These are phyloP conservation scores for Drosophila testacea DNA, from an alignment of 2,888 invertebrate genomes.

Conservation along the genomic window DNA sequence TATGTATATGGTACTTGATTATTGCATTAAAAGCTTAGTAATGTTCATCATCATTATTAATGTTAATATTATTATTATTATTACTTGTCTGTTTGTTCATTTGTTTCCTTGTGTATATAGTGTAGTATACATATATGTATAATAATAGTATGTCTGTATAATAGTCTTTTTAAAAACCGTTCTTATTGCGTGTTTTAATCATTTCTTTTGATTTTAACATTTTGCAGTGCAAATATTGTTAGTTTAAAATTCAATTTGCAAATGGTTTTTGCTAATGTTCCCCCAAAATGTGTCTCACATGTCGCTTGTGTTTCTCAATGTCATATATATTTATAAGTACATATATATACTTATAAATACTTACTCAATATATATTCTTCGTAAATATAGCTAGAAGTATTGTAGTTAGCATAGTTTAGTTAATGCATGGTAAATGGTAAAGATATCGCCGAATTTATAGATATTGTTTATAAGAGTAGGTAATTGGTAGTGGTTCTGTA, in stretches of 20 bases:
- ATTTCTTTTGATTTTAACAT: conserved; percentile 48
- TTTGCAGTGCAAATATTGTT: conserved; percentile 65
- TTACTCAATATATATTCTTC: conserved; percentile 48
- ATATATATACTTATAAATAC: conserved; percentile 27
- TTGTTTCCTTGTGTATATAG: conserved; percentile 33
- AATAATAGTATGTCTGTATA: conserved; percentile 58
- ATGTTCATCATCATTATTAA: conserved; percentile 61
- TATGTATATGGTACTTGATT: conserved; percentile 66
- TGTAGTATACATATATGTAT: conserved; percentile 40
- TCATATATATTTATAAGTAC: conserved; percentile 11
- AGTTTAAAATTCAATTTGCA: conserved; percentile 75
- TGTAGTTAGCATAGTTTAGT: conserved; percentile 49
- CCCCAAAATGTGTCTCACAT: conserved; percentile 80
- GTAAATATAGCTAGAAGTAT: conserved; percentile 54
- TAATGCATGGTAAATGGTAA: conserved; percentile 33
- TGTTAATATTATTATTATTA: conserved; percentile 18
- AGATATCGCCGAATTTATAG: conserved; percentile 49
- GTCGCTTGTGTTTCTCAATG: conserved; percentile 64
- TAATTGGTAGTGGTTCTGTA: conserved; percentile 22
- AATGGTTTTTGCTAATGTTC: conserved; percentile 70
- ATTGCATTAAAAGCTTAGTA: conserved; percentile 79
- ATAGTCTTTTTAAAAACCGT: conserved; percentile 80
- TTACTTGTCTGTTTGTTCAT: conserved; percentile 31
- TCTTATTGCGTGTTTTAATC: conserved; percentile 62
- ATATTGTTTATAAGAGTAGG: conserved; percentile 45